phyloP scores from a whole-genome alignment of 2,888 invertebrate genomes.

The Operophtera brumata region DNA sequence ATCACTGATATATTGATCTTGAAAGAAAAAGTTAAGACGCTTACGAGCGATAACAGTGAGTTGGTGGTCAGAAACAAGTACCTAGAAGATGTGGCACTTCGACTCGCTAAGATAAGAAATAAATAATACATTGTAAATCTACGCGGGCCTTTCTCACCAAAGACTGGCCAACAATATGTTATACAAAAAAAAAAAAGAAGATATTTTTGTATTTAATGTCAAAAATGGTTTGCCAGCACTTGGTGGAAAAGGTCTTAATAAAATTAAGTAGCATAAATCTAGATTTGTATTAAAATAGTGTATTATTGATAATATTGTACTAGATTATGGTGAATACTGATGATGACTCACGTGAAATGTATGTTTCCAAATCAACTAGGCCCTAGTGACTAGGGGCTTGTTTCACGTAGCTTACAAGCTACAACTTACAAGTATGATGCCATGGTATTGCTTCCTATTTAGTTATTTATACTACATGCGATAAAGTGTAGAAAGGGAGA shows the following conservation, averaged over 20 bases:
- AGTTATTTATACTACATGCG: neutral
- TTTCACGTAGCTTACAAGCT: neutral
- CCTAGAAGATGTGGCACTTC: constrained; percentile 29
- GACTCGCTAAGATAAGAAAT: constrained; percentile 28
- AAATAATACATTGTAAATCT: constrained; percentile 5
- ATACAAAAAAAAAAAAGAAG: too few species aligned
- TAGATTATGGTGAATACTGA: neutral
- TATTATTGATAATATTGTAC: neutral
- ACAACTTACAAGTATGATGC: neutral
- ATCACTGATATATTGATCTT: constrained; percentile 33
- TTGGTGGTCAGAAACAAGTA: constrained; percentile 32
- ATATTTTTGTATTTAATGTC: too few species aligned
- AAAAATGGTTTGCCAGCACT: neutral
- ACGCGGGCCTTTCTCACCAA: neutral
- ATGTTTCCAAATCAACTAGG: neutral
- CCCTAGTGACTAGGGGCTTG: too few species aligned
- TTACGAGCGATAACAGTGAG: constrained; percentile 34
- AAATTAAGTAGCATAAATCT: constrained; percentile 17
- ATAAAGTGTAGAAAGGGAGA: too few species aligned
- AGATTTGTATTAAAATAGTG: constrained; percentile 14
- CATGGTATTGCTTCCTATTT: neutral
- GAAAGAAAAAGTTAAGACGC: constrained; percentile 31
- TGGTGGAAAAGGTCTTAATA: constrained; percentile 1
- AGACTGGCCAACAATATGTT: neutral
- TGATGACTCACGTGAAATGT: neutral